A percentile compares a stretch with the other conserved stretches of the same genome.
These are phyloP conservation scores for Euglossa dilemma DNA, from an alignment of 1,140 invertebrate species.

Conservation along the genomic window DNA sequence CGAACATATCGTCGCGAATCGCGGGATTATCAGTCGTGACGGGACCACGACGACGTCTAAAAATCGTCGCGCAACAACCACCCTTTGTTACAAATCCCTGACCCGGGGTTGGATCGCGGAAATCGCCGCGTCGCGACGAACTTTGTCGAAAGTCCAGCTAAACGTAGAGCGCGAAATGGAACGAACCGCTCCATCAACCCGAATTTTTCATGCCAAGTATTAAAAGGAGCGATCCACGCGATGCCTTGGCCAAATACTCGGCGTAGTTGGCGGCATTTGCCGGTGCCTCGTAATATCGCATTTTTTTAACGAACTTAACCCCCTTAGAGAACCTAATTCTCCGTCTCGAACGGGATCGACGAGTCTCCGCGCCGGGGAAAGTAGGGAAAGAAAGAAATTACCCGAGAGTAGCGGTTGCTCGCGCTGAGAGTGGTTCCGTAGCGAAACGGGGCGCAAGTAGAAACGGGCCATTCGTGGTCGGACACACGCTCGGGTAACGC, in stretches of 20 bases:
- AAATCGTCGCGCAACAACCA: constrained; percentile 13
- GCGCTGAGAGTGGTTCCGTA: too few species aligned
- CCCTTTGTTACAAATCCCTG: constrained; percentile 20
- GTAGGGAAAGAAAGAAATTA: too few species aligned
- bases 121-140: neutral
- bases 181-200: neutral
- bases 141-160: neutral
- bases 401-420: too few species aligned
- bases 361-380: too few species aligned
- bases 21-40: too few species aligned
- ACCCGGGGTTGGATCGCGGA: neutral
- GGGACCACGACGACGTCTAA: constrained; percentile 25
- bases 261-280: neutral
- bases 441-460: neutral
- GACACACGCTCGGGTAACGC: too few species aligned
- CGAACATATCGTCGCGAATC: too few species aligned
- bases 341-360: too few species aligned
- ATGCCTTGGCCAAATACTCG: neutral
- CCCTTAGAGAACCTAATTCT: too few species aligned
- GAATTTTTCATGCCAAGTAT: constrained; percentile 33
- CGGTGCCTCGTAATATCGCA: neutral
- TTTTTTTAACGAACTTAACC: neutral
- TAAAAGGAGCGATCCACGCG: neutral
- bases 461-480: neutral
- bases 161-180: constrained; percentile 14